Conservation (phyloP, 2,888 invertebrate species). For the Melangyna quadrimaculata region DNA sequence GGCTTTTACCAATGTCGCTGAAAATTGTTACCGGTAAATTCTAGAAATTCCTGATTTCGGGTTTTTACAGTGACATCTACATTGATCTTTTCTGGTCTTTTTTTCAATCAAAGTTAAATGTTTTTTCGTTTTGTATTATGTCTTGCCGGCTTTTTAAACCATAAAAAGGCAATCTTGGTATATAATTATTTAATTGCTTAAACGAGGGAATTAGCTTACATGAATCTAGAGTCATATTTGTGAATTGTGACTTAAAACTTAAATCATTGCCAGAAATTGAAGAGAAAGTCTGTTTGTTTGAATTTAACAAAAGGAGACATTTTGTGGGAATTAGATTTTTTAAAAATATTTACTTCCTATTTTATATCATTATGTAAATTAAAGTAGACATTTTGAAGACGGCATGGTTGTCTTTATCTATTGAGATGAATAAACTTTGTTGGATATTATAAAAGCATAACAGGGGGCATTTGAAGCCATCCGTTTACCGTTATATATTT, state of each 20-base stretch:
- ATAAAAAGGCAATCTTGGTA: slow-evolving; percentile 50
- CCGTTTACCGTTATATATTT: not conserved
- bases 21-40: too few species aligned
- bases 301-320: not conserved
- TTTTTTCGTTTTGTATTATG: not conserved
- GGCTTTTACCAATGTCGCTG: too few species aligned
- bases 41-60: too few species aligned
- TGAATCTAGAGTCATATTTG: slow-evolving; percentile 19
- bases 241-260: not conserved
- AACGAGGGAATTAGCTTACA: not conserved
- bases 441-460: not conserved
- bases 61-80: too few species aligned
- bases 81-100: not conserved
- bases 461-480: too few species aligned
- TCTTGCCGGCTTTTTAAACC: slow-evolving; percentile 31
- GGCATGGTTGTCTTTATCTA: not conserved
- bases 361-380: not conserved
- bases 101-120: slow-evolving; percentile 47
- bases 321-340: slow-evolving; percentile 1
- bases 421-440: not conserved
- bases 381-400: not conserved
- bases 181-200: slow-evolving; percentile 59
- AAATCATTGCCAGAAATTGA: slow-evolving; percentile 8
- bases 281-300: not conserved
- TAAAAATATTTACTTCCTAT: not conserved